Conservation (phyloP, 2,888 invertebrate genomes). For the Trachelus stipa region DNA sequence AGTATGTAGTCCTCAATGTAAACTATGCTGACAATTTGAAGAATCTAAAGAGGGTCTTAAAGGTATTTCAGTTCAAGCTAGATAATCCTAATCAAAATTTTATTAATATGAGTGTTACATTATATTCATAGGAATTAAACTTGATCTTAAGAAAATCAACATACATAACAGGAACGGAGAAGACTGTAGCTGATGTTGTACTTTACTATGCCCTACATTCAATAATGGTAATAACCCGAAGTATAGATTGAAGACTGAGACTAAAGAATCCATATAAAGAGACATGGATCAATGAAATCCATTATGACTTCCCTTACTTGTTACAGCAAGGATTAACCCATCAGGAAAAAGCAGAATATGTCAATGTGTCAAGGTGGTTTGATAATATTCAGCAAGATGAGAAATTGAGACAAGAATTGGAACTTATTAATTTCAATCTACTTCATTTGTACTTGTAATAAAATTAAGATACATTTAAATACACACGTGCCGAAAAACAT, state of each 20-base stretch:
- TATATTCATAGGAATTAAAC: slow-evolving; percentile 70
- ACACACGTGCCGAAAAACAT: neutral
- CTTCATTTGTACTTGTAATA: slow-evolving; percentile 55
- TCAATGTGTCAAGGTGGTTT: slow-evolving; percentile 82
- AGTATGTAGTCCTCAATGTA: slow-evolving; percentile 72
- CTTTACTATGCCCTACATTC: slow-evolving; percentile 76
- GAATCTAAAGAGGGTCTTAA: slow-evolving; percentile 68
- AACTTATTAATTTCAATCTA: slow-evolving; percentile 67
- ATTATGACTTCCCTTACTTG: slow-evolving; percentile 32
- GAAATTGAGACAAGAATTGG: slow-evolving; percentile 70
- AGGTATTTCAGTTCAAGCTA: slow-evolving; percentile 59
- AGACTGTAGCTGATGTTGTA: slow-evolving; percentile 78
- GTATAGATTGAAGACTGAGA: slow-evolving; percentile 9
- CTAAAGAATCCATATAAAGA: slow-evolving; percentile 37
- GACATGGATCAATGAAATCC: slow-evolving; percentile 40
- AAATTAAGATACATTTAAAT: neutral
- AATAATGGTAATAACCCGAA: slow-evolving; percentile 71
- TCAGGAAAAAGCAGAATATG: slow-evolving; percentile 75
- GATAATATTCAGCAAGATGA: slow-evolving; percentile 80
- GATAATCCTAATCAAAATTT: neutral
- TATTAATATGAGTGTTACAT: neutral
- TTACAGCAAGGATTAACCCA: slow-evolving; percentile 75
- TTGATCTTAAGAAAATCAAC: slow-evolving; percentile 68
- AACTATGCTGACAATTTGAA: slow-evolving; percentile 68
- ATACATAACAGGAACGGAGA: slow-evolving; percentile 71